phyloP scores from a whole-genome alignment of 1,140 invertebrate species.

The Lutraria rhynchaena region DNA sequence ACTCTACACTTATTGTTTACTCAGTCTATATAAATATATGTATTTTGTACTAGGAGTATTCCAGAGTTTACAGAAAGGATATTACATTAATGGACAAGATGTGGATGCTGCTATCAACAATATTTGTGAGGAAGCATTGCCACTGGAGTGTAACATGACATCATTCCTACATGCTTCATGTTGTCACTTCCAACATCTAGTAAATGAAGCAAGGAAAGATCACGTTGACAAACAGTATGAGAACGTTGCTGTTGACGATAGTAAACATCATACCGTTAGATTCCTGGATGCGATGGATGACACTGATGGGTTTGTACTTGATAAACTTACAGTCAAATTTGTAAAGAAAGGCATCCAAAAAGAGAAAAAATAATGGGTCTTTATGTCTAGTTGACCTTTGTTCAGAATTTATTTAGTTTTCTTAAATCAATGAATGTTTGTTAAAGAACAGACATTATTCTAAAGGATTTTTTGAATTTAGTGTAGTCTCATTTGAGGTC shows the following conservation, averaged over 20 bases:
- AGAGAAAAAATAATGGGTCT: too few relatives aligned
- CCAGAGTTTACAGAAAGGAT: conserved; percentile 84
- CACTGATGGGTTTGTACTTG: conserved; percentile 57
- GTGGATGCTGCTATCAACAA: conserved; percentile 88
- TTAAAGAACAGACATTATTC: too few relatives aligned
- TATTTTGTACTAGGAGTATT: conserved; percentile 74
- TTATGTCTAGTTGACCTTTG: too few relatives aligned
- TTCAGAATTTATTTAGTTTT: too few relatives aligned
- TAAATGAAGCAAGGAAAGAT: conserved; percentile 57
- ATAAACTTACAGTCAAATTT: too few relatives aligned
- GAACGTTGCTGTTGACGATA: background rate
- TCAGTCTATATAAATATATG: too few relatives aligned
- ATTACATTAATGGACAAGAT: conserved; percentile 86
- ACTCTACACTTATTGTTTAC: too few relatives aligned
- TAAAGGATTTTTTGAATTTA: too few relatives aligned
- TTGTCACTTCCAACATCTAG: conserved; percentile 74
- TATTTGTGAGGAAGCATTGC: conserved; percentile 87
- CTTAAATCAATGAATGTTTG: too few relatives aligned
- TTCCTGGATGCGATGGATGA: conserved; percentile 71
- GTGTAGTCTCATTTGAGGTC: too few relatives aligned
- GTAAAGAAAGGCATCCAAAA: too few relatives aligned
- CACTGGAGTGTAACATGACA: conserved; percentile 89
- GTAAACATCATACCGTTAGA: conserved; percentile 64
- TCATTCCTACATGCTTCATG: conserved; percentile 85
- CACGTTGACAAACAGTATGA: conserved; percentile 38